Evolutionary conservation across 2,113 vertebrate species (phyloP).

Genomic region (Rafetus swinhoei): DNA sequence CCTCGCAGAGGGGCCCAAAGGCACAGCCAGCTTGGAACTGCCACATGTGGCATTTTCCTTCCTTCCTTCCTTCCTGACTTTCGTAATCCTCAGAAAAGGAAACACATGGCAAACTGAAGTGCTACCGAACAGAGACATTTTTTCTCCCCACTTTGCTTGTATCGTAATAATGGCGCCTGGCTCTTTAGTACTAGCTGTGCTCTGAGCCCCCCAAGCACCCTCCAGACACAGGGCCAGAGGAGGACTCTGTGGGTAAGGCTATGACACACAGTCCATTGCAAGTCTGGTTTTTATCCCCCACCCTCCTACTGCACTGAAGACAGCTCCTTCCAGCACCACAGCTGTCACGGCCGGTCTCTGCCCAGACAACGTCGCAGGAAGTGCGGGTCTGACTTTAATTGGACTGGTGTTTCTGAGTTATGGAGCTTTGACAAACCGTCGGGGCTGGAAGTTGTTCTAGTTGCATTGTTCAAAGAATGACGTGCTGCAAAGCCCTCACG

Average conservation of each 20-base stretch:
- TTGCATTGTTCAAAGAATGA: constrained; percentile 2
- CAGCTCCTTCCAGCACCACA: not conserved
- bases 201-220: not conserved
- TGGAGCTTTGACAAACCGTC: not conserved
- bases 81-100: not conserved
- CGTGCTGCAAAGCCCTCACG: not conserved
- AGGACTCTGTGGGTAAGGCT: not conserved
- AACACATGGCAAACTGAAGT: not conserved
- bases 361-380: not conserved
- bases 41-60: not conserved
- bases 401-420: constrained; percentile 7
- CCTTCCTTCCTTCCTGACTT: not conserved
- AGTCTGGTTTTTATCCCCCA: not conserved
- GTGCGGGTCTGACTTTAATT: not conserved
- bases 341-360: not conserved
- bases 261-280: not conserved
- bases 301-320: not conserved
- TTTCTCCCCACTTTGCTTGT: not conserved
- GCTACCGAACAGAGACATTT: not conserved
- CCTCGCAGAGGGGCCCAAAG: accelerated
- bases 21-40: not conserved
- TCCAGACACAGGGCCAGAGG: not conserved
- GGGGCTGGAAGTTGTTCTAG: constrained; percentile 1
- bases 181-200: not conserved
- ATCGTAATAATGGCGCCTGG: accelerated